phyloP scores from a whole-genome alignment of 2,113 vertebrate genomes.

The Pangasianodon hypophthalmus region DNA sequence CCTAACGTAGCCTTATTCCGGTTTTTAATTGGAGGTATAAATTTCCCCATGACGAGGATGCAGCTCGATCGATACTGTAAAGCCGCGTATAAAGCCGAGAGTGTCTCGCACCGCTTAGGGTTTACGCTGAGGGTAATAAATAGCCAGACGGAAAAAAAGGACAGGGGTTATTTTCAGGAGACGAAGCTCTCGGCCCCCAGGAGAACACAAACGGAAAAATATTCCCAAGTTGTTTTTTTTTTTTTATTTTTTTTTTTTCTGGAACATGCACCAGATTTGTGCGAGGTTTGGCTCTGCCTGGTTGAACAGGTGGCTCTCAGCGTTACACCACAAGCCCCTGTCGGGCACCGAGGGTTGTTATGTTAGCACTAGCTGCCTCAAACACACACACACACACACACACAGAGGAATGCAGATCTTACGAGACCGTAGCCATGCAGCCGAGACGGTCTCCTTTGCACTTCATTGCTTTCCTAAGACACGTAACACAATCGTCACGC shows the following conservation, averaged over 20 bases:
- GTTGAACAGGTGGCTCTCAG: constrained; percentile 35
- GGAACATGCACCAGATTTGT: not conserved
- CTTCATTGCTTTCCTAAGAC: not conserved
- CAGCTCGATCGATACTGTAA: not conserved
- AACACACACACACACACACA: not conserved
- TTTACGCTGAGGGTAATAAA: constrained; percentile 7
- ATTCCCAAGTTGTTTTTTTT: not conserved
- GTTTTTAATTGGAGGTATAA: not conserved
- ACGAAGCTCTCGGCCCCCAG: not conserved
- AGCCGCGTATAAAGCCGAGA: not conserved
- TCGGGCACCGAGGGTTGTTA: constrained; percentile 30
- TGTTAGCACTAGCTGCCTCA: constrained; percentile 29
- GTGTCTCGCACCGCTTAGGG: not conserved
- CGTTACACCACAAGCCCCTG: not conserved
- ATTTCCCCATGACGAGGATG: not conserved
- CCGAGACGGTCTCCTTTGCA: not conserved
- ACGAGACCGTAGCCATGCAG: not conserved
- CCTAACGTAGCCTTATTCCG: not conserved
- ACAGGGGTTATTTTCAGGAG: constrained; percentile 17
- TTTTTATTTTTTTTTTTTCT: not conserved
- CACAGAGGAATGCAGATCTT: not conserved
- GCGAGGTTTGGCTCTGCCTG: not conserved
- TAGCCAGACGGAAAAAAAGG: not conserved
- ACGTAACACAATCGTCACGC: constrained; percentile 1
- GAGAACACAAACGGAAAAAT: not conserved